Evolutionary conservation across 2,113 vertebrate genomes (phyloP), one percentile per base, ranked within the genome.

Genomic region (Sciurus niger): DNA sequence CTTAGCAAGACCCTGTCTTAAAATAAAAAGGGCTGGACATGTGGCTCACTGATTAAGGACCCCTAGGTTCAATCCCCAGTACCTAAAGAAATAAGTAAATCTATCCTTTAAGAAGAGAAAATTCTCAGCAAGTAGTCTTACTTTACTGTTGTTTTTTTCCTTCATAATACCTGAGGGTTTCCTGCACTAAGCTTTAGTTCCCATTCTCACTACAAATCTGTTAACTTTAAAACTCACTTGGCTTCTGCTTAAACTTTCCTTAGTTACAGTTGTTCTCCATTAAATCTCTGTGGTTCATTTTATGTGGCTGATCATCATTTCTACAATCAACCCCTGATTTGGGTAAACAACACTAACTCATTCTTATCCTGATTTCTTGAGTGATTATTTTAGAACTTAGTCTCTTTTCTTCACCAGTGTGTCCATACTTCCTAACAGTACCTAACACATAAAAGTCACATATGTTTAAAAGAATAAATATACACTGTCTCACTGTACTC

Each of bases 211-310:
- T 25, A 70, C 48, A 89, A 74, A 79, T 89, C 4, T 92, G 3
- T 78, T 95, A 58, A 67, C 83, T 77, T 63, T 79, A 72, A 88
- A 84, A 88, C 17, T 74, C 24, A 48, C 6, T 89, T 80, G 17
- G 37, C 67, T 80, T 40, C 40, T 24, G 9, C 11, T 13, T 1
- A 60, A 32, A 48, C 53, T 53, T 80, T 84, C 32, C 58, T 51
- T 9, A 89, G 46, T 89, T 65, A 73, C 16, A 37, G 63, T 91
- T 97, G 65, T 84, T 25, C 77, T 73, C 37, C 37, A 37, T 37
- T 37, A 78, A 89, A 87, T 4, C 51, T 87, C n/a, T 76, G 11
- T 84, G 65, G 32, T 80, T 92, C 83, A 89, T 92, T 95, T 91
- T 94, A 58, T 83, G 48, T 63, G 17, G 3, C 28, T 82, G 43